phyloP scores from a whole-genome alignment of 2,797 vertebrate genomes.

The Megalops cyprinoides region DNA sequence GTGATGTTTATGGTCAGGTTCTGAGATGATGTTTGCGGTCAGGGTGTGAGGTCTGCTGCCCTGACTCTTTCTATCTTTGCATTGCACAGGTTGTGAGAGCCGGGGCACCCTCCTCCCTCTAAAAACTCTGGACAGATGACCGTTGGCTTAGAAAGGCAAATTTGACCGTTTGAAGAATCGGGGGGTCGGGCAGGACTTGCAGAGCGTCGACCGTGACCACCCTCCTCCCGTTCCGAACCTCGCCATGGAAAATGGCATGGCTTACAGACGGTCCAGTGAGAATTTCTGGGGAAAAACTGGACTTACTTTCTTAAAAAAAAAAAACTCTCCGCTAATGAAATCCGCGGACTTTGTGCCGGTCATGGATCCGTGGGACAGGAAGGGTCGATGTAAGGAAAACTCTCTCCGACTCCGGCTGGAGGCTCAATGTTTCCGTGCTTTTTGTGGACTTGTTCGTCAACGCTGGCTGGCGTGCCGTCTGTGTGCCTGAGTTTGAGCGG shows the following conservation, averaged over 20 bases:
- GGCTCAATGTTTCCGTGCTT: no score
- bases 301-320: slow-evolving; percentile 29
- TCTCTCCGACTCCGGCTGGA: no score
- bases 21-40: slow-evolving; percentile 24
- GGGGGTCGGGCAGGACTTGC: slow-evolving; percentile 59
- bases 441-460: no score
- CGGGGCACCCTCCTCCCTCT: slow-evolving; percentile 69
- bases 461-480: slow-evolving; percentile 4
- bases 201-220: slow-evolving; percentile 47
- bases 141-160: slow-evolving; percentile 71
- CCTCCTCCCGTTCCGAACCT: slow-evolving; percentile 59
- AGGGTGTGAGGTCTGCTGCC: slow-evolving; percentile 73
- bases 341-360: neutral
- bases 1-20: neutral
- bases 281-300: slow-evolving; percentile 38
- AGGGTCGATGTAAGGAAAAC: no score
- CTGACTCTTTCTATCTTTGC: slow-evolving; percentile 85
- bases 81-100: slow-evolving; percentile 84
- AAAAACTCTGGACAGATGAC: slow-evolving; percentile 66
- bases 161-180: slow-evolving; percentile 68
- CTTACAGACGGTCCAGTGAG: slow-evolving; percentile 41
- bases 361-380: slow-evolving; percentile 23
- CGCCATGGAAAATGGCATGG: slow-evolving; percentile 47
- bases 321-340: slow-evolving; percentile 10
- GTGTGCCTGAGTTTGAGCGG: neutral